phyloP scores from a whole-genome alignment of 2,888 invertebrate species.

The Acanthosoma haemorrhoidale region DNA sequence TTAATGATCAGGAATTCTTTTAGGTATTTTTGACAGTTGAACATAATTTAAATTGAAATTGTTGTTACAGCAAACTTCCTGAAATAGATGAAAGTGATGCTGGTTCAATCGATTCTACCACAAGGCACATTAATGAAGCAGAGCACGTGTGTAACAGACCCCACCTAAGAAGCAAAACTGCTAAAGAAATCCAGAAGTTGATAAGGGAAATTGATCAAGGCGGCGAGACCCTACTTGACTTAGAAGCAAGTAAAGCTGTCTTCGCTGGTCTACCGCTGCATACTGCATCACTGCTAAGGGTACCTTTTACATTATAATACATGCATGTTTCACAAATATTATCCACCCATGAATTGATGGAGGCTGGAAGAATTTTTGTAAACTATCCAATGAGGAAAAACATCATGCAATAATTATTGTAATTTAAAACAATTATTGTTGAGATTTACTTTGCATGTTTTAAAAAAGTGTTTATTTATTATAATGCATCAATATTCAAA shows the following conservation, averaged over 20 bases:
- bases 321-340: no score
- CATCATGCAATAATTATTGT: no score
- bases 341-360: no score
- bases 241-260: slow-evolving; percentile 16
- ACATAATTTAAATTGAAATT: not conserved
- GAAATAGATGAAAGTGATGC: slow-evolving; percentile 6
- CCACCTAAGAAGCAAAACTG: slow-evolving; percentile 2
- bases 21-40: not conserved
- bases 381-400: no score
- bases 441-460: no score
- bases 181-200: not conserved
- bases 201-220: slow-evolving; percentile 14
- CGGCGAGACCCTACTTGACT: slow-evolving; percentile 18
- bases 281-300: not conserved
- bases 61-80: not conserved
- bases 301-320: no score
- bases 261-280: not conserved
- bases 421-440: no score
- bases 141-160: not conserved
- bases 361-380: no score
- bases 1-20: no score
- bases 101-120: not conserved
- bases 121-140: not conserved
- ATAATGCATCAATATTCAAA: no score
- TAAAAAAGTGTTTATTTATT: no score